Evolutionary conservation across 2,797 vertebrate species (phyloP).

Genomic region (Oreortyx pictus): DNA sequence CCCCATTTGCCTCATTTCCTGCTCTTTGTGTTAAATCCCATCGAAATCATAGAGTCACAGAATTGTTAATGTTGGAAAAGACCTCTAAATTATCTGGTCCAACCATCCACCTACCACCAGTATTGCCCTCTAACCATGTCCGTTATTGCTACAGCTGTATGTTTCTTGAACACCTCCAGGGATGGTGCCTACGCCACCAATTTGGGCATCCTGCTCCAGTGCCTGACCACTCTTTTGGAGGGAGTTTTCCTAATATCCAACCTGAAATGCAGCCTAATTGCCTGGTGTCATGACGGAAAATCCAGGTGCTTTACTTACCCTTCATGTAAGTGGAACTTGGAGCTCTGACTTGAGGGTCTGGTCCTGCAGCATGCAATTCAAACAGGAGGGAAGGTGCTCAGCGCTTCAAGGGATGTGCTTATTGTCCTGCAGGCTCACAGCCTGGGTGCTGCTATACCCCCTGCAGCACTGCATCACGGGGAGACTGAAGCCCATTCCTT

Average conservation of each 20-base stretch:
- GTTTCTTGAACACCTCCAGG: too few species aligned
- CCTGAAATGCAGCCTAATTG: background rate
- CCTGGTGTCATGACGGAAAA: background rate
- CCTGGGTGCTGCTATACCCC: rapidly evolving
- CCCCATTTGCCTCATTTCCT: background rate
- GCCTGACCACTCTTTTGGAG: too few species aligned
- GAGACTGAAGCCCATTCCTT: background rate
- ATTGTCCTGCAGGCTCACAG: background rate
- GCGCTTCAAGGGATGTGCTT: background rate
- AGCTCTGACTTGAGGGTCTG: background rate
- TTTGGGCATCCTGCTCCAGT: too few species aligned
- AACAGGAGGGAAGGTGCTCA: background rate
- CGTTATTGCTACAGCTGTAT: too few species aligned
- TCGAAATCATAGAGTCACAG: too few species aligned
- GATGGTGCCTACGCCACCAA: too few species aligned
- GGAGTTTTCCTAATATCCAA: too few species aligned
- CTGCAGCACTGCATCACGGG: rapidly evolving
- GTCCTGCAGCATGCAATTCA: background rate
- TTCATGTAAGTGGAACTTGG: background rate
- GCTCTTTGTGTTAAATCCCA: background rate
- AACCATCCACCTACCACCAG: too few species aligned
- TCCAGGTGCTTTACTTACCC: background rate
- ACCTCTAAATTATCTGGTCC: too few species aligned
- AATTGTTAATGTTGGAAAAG: too few species aligned
- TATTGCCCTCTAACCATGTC: too few species aligned